Base-by-base conservation (phyloP, 2,797 vertebrate genomes). In the Petrocephalus schoutedeni region DNA sequence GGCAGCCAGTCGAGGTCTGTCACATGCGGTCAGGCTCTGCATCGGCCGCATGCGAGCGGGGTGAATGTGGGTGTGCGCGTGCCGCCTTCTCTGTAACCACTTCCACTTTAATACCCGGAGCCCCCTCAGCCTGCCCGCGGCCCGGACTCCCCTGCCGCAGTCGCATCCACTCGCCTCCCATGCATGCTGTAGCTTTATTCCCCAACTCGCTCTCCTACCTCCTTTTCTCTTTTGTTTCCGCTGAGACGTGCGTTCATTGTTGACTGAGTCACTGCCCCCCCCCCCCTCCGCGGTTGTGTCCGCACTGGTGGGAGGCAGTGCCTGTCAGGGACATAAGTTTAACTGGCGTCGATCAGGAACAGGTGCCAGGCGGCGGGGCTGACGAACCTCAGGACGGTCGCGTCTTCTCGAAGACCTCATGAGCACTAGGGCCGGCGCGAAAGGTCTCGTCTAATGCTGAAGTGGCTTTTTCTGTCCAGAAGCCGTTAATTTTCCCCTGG, bases 271-370 rank as follows among this genome's bases (percentile, higher is more conserved):
- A 87, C 91, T 89, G 90, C 89, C 89, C 91, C 88, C 85, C 90
- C 91, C 90, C 91, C 91, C 90, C 90, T 3, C 3, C 36, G 36
- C 90, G 8, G 19, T 45, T 51, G 41, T 83, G 80, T 45, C 71
- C 89, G 89, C 85, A 87, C 91, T 91, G 89, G 91, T 91, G 89
- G 89, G 91, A 91, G 89, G 89, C 90, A 86, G 91, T 91, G 91
- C 89, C 91, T 92, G 90, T 89, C 88, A 89, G 89, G 91, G 88
- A 91, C 91, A 49, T 91, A 90, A 91, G 89, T 92, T 87, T 89
- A 90, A 90, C 92, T 90, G 91, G 90, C 89, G 88, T 80, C 87
- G 59, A 86, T 91, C 87, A 89, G 89, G 86, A 86, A 89, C 90
- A 67, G 88, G 88, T 84, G 84, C 67, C 74, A 21, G 83, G 80